These are phyloP conservation scores for Lethenteron reissneri DNA, from an alignment of 2,113 vertebrate genomes.

Conservation along the genomic window DNA sequence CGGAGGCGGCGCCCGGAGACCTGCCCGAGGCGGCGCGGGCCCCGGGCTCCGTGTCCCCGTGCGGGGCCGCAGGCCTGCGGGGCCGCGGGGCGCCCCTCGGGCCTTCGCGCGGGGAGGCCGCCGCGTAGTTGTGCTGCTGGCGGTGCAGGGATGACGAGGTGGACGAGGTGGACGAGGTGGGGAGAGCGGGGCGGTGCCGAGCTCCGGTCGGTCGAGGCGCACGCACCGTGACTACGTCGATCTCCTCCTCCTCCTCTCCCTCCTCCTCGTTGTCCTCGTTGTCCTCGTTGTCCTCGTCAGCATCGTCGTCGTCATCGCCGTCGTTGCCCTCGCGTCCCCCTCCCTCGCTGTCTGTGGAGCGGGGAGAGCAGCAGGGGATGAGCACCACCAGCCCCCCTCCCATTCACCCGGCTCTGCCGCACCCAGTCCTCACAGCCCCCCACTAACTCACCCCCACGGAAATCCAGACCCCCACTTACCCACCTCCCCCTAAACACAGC, in stretches of 20 bases:
- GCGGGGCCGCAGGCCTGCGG: constrained; percentile 21
- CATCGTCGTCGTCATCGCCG: constrained; percentile 18
- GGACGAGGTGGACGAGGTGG: constrained; percentile 23
- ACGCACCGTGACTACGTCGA: constrained; percentile 81
- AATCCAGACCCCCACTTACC: too few relatives aligned
- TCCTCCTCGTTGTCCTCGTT: constrained; percentile 47
- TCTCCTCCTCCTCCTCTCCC: constrained; percentile 75
- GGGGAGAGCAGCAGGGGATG: too few relatives aligned
- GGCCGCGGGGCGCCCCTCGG: constrained; percentile 42
- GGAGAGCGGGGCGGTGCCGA: constrained; percentile 23
- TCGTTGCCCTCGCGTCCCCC: not conserved
- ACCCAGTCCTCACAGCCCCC: too few relatives aligned
- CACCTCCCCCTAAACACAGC: too few relatives aligned
- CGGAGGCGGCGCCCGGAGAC: constrained; percentile 58
- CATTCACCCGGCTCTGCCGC: too few relatives aligned
- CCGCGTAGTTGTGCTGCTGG: constrained; percentile 94
- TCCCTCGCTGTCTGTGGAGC: not conserved
- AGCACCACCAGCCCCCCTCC: too few relatives aligned
- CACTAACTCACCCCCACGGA: too few relatives aligned
- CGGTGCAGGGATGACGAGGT: constrained; percentile 52
- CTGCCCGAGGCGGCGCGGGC: constrained; percentile 27
- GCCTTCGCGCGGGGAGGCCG: constrained; percentile 62
- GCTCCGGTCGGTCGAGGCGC: constrained; percentile 39
- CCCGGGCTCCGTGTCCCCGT: constrained; percentile 41
- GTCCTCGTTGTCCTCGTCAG: constrained; percentile 47